A percentile compares a stretch with the other conserved stretches of the same genome.
These are phyloP conservation scores for Dasysyrphus albostriatus DNA, from an alignment of 2,888 invertebrate genomes.

Conservation along the genomic window DNA sequence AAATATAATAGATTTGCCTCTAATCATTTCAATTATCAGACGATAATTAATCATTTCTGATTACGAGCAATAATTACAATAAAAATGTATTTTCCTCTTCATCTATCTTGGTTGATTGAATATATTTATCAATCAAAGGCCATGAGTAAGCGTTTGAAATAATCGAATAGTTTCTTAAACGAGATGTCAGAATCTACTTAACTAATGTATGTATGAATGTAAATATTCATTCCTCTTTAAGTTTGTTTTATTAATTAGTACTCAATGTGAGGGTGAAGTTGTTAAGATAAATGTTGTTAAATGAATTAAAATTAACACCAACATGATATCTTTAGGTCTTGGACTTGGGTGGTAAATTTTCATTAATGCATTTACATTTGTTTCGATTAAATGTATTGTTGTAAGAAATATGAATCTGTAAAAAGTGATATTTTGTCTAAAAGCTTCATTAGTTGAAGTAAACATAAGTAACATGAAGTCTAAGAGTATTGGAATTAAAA, in stretches of 20 bases:
- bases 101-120: conserved; percentile 60
- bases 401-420: too few species aligned
- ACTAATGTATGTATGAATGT: conserved; percentile 49
- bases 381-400: neutral
- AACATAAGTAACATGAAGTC: too few species aligned
- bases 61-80: conserved; percentile 26
- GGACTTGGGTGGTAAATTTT: conserved; percentile 43
- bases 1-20: conserved; percentile 52
- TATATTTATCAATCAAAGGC: conserved; percentile 65
- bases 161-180: conserved; percentile 64
- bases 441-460: too few species aligned
- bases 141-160: conserved; percentile 39
- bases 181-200: conserved; percentile 65
- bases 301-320: conserved; percentile 66
- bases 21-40: conserved; percentile 60
- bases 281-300: conserved; percentile 42
- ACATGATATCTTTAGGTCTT: conserved; percentile 33
- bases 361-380: neutral
- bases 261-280: conserved; percentile 35
- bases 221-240: neutral
- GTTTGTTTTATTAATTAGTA: conserved; percentile 23
- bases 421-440: too few species aligned
- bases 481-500: too few species aligned
- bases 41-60: conserved; percentile 62
- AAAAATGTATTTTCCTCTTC: conserved; percentile 4